Conservation (phyloP, 2,797 vertebrate genomes). For the Hyperoplus lanceolatus region DNA sequence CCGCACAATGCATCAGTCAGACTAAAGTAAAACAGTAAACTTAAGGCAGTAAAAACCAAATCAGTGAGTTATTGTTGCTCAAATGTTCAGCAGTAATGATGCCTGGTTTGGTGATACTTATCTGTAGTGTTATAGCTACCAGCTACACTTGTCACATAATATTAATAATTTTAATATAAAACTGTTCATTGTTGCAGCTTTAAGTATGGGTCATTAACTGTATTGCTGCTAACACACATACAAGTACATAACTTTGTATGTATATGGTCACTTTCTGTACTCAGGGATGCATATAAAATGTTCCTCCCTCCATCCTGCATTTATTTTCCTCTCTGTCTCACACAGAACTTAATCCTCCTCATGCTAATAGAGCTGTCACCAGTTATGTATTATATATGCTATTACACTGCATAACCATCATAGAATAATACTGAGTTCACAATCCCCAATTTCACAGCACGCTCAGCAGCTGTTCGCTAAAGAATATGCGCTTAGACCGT, state of each 20-base stretch:
- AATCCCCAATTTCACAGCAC: conserved; percentile 67
- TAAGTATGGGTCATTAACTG: background rate
- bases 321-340: conserved; percentile 9
- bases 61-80: background rate
- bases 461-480: conserved; percentile 39
- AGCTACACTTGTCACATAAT: background rate
- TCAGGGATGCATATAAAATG: background rate
- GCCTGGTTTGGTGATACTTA: background rate
- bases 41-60: background rate
- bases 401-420: conserved; percentile 40
- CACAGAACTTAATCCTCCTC: conserved; percentile 58
- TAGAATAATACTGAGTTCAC: conserved; percentile 41
- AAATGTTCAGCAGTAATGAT: background rate
- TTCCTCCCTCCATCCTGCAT: conserved; percentile 13
- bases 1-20: background rate
- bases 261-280: conserved; percentile 4
- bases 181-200: background rate
- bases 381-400: conserved; percentile 49
- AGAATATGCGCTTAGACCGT: conserved; percentile 43
- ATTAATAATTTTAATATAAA: conserved; percentile 3
- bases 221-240: background rate
- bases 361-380: conserved; percentile 45
- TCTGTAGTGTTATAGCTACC: conserved; percentile 4
- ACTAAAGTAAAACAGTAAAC: background rate
- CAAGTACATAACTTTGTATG: background rate